phyloP scores from a whole-genome alignment of 2,797 vertebrate species.

The Manis javanica region DNA sequence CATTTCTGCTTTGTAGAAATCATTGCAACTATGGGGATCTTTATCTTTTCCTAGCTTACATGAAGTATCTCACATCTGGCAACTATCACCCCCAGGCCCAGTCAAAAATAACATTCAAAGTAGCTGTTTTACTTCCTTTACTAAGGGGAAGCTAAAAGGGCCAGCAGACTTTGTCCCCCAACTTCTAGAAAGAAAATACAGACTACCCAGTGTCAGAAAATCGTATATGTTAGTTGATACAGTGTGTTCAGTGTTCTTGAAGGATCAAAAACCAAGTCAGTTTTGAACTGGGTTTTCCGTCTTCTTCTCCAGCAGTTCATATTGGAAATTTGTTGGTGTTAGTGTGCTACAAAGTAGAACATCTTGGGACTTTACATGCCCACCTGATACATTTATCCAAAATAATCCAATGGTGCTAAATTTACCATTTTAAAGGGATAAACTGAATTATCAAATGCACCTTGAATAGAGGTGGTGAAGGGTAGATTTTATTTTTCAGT shows the following conservation, averaged over 20 bases:
- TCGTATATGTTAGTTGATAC: neutral
- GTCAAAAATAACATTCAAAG: slow-evolving; percentile 61
- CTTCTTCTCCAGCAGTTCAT: slow-evolving; percentile 1
- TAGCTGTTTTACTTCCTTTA: slow-evolving; percentile 61
- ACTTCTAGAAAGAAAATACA: slow-evolving; percentile 48
- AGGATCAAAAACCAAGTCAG: slow-evolving; percentile 49
- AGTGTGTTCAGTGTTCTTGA: neutral
- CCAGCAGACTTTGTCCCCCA: neutral
- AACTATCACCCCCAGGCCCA: slow-evolving; percentile 26
- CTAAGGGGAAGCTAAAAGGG: slow-evolving; percentile 58
- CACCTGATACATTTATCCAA: neutral
- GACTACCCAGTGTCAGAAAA: neutral
- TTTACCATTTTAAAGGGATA: neutral
- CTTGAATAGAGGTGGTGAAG: neutral
- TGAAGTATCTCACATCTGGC: slow-evolving; percentile 51
- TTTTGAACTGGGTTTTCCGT: neutral
- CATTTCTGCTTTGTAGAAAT: slow-evolving; percentile 52
- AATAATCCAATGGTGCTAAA: neutral
- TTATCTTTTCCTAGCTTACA: slow-evolving; percentile 54
- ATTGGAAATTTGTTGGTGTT: neutral
- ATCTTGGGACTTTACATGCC: neutral
- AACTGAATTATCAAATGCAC: neutral
- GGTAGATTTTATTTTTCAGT: neutral
- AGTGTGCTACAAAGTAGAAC: neutral
- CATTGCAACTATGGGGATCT: neutral